phyloP scores from a whole-genome alignment of 2,888 invertebrate genomes.

The Dryococelus australis region DNA sequence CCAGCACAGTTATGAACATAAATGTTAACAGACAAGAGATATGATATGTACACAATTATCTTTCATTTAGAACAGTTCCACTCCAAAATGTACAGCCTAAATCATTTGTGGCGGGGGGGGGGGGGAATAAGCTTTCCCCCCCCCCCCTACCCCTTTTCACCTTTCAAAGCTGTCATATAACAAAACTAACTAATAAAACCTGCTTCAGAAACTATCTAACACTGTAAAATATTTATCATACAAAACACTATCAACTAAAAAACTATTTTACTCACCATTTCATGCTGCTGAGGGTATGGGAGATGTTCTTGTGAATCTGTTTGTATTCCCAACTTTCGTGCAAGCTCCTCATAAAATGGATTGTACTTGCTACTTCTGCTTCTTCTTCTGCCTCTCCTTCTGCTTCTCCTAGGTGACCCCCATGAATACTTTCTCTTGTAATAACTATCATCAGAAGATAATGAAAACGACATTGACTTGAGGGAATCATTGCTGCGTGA shows the following conservation, averaged over 20 bases:
- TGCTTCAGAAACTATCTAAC: no score
- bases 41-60: no score
- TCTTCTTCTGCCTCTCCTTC: neutral
- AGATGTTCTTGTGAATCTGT: neutral
- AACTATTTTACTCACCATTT: neutral
- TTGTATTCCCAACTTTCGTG: neutral
- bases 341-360: slow-evolving; percentile 23
- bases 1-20: no score
- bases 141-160: no score
- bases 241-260: neutral
- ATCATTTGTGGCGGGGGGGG: no score
- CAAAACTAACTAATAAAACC: no score
- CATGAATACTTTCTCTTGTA: neutral
- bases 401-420: neutral
- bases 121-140: no score
- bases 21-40: no score
- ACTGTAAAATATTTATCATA: no score
- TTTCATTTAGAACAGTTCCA: no score
- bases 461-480: neutral
- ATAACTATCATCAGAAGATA: neutral
- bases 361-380: neutral
- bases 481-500: neutral
- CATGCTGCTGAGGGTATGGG: neutral
- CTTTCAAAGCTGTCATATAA: no score
- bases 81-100: no score